phyloP scores from a whole-genome alignment of 2,797 vertebrate genomes.

The Tadarida brasiliensis region DNA sequence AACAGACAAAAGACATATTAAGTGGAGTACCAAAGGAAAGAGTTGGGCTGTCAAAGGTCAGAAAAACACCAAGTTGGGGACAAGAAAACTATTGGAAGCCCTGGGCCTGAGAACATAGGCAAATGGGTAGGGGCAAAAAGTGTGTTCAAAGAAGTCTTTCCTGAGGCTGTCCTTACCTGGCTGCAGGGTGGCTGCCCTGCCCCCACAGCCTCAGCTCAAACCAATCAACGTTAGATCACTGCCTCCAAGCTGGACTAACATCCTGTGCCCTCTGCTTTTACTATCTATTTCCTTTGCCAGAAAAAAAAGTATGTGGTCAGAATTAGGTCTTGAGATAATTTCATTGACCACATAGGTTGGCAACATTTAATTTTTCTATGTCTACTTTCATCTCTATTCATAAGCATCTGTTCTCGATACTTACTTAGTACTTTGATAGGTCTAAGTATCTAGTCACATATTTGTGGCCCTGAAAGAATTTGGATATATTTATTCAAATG shows the following conservation, averaged over 20 bases:
- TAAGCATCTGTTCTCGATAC: conserved; percentile 72
- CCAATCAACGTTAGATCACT: not conserved
- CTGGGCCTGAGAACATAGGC: not conserved
- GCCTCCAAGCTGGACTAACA: not conserved
- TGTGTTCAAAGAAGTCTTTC: not conserved
- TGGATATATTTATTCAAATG: conserved; percentile 81
- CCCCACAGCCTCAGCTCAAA: not conserved
- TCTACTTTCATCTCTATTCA: conserved; percentile 71
- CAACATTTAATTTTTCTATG: conserved; percentile 71
- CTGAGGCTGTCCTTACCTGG: conserved; percentile 20
- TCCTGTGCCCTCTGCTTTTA: not conserved
- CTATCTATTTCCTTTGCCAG: conserved; percentile 7
- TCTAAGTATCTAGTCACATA: conserved; percentile 76
- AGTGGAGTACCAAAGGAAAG: not conserved
- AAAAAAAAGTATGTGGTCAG: not conserved
- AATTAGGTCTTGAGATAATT: conserved; percentile 44
- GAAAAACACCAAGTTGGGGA: conserved; percentile 57
- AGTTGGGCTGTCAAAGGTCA: conserved; percentile 60
- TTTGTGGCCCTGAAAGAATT: conserved; percentile 79
- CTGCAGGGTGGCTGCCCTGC: not conserved
- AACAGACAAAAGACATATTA: conserved; percentile 43
- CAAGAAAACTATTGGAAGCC: conserved; percentile 21
- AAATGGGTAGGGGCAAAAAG: conserved; percentile 40
- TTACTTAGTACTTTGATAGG: conserved; percentile 72
- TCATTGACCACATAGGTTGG: conserved; percentile 61